Percentiles rank a stretch among this genome's conserved stretches.
phyloP scores from a whole-genome alignment of 2,888 invertebrate species.

The Philaethria dido region DNA sequence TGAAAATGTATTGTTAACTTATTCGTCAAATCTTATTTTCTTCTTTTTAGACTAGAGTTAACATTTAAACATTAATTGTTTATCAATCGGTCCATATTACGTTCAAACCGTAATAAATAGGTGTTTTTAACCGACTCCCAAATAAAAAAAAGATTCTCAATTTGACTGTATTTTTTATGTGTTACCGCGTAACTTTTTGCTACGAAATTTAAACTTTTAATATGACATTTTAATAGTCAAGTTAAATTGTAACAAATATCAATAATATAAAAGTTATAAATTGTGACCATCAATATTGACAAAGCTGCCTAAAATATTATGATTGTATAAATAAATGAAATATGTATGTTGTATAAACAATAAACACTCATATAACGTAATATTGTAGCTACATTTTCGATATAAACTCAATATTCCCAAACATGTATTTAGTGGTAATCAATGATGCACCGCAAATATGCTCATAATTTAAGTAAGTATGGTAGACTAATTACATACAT shows the following conservation, averaged over 20 bases:
- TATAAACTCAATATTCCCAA: not conserved
- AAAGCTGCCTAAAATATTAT: not conserved
- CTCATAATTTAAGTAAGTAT: not conserved
- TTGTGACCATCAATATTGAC: not conserved
- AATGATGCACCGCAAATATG: constrained; percentile 7
- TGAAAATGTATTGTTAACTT: too few species aligned
- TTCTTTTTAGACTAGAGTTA: too few species aligned
- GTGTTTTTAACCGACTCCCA: too few species aligned
- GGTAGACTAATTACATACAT: not conserved
- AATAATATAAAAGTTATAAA: not conserved
- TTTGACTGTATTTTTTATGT: too few species aligned
- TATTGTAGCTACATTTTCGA: not conserved
- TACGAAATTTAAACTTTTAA: not conserved
- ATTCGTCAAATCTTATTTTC: too few species aligned
- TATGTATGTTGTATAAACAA: not conserved
- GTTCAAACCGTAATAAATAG: too few species aligned
- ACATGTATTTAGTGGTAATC: not conserved
- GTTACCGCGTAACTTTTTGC: too few species aligned
- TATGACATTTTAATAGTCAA: not conserved
- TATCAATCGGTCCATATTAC: too few species aligned
- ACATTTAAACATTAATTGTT: too few species aligned
- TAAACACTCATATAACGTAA: not conserved
- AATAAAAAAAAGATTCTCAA: too few species aligned
- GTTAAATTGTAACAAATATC: not conserved
- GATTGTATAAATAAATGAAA: too few species aligned